These are phyloP conservation scores for Pelodiscus sinensis DNA, from an alignment of 2,113 vertebrate genomes.

Conservation along the genomic window DNA sequence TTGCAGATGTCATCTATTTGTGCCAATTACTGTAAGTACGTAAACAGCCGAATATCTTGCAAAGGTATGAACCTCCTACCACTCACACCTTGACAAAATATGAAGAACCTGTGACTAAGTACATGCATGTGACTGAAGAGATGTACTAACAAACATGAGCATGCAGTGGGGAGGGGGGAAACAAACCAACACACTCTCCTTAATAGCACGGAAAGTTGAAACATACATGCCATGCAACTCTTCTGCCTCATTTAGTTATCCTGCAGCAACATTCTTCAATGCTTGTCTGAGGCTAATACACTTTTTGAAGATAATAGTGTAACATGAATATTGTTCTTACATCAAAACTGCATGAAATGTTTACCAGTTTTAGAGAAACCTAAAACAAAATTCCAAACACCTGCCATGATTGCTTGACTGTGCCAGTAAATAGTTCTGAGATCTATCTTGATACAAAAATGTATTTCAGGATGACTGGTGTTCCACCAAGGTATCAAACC, in stretches of 20 bases:
- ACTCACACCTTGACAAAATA: neutral
- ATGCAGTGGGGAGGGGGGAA: neutral
- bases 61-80: neutral
- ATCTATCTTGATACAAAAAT: neutral
- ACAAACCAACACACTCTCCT: too few species aligned
- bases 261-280: neutral
- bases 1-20: neutral
- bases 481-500: neutral
- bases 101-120: neutral
- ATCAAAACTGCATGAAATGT: neutral
- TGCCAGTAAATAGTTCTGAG: neutral
- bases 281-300: neutral
- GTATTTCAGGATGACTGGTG: neutral
- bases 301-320: neutral
- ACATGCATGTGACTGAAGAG: neutral
- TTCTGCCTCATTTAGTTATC: neutral
- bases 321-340: neutral
- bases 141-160: neutral
- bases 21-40: neutral
- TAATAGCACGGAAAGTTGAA: neutral
- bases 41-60: neutral
- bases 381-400: neutral
- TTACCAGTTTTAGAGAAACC: neutral
- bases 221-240: neutral
- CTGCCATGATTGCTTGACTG: neutral